A percentile compares a stretch with the other conserved stretches of the same genome.
Evolutionary conservation across 2,797 vertebrate genomes (phyloP).

Genomic region (Borostomias antarcticus): DNA sequence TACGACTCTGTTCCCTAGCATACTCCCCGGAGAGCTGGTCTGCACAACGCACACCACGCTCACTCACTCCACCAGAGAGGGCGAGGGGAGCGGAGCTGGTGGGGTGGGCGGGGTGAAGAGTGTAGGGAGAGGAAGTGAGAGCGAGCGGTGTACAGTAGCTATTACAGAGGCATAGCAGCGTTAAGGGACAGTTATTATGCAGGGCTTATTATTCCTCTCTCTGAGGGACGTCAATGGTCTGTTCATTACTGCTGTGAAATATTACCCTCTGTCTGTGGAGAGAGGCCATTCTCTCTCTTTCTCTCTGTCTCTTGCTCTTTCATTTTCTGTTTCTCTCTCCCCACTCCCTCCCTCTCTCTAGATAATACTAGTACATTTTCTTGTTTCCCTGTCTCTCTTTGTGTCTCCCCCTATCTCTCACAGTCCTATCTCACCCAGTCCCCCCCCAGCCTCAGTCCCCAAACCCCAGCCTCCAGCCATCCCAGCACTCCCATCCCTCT

Average conservation of each 20-base stretch:
- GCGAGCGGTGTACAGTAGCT: constrained; percentile 18
- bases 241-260: constrained; percentile 74
- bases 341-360: background rate
- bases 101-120: background rate
- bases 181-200: constrained; percentile 72
- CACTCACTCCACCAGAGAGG: background rate
- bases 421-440: too few relatives aligned
- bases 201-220: constrained; percentile 64
- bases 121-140: constrained; percentile 2
- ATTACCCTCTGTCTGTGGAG: constrained; percentile 35
- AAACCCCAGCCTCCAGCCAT: constrained; percentile 45
- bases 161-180: constrained; percentile 60
- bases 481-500: constrained; percentile 9
- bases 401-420: background rate
- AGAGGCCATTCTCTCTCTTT: background rate
- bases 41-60: constrained; percentile 45
- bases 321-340: background rate
- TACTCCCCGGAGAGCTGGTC: constrained; percentile 58
- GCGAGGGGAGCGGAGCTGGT: background rate
- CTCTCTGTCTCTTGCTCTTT: background rate
- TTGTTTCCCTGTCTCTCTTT: too few relatives aligned
- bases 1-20: constrained; percentile 66
- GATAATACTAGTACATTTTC: background rate
- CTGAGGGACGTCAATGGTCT: constrained; percentile 49
- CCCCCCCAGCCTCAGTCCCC: constrained; percentile 45